Conservation (phyloP, 2,113 vertebrate genomes). For the Cairina moschata region DNA sequence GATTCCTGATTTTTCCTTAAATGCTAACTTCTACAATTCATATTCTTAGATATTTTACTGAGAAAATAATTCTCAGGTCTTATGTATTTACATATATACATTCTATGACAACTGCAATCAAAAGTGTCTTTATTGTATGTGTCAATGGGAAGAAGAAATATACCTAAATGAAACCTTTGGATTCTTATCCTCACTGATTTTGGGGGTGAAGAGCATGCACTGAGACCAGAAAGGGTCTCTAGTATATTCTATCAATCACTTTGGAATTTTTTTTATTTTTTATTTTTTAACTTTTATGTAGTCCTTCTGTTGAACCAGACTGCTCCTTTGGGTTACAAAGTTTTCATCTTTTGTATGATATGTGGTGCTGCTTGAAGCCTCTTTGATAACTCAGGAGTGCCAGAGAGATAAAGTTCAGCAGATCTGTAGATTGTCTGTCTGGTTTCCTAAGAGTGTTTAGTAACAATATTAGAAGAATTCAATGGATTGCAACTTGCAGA, state of each 20-base stretch:
- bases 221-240: background rate
- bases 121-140: background rate
- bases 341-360: background rate
- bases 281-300: background rate
- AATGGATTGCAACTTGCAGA: background rate
- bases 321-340: background rate
- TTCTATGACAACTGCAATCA: background rate
- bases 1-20: background rate
- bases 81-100: background rate
- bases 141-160: background rate
- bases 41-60: background rate
- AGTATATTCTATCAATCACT: background rate
- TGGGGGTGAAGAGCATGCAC: background rate
- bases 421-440: background rate
- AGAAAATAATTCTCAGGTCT: background rate
- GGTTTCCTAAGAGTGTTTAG: background rate
- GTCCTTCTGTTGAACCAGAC: background rate
- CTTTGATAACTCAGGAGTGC: background rate
- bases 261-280: background rate
- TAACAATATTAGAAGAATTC: background rate
- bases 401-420: background rate
- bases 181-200: background rate
- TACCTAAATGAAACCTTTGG: background rate
- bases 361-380: fast-evolving
- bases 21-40: constrained; percentile 3